These are phyloP conservation scores for Rhingia campestris DNA, from an alignment of 2,888 invertebrate genomes.

Conservation along the genomic window DNA sequence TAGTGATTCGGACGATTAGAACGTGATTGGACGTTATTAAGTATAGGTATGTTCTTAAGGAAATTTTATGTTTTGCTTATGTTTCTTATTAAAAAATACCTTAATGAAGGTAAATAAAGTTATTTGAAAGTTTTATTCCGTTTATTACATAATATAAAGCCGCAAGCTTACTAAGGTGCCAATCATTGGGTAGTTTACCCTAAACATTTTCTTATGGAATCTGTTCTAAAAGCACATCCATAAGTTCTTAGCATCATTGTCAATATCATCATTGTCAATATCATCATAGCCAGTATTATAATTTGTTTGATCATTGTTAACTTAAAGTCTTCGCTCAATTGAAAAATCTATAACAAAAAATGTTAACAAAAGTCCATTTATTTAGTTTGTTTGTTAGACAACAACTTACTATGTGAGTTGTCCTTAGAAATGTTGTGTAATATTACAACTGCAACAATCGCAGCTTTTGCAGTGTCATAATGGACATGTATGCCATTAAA, in stretches of 20 bases:
- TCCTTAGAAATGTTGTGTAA: background rate
- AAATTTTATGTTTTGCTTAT: conserved; percentile 3
- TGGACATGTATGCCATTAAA: background rate
- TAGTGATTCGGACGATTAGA: conserved; percentile 6
- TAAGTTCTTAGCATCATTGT: no score
- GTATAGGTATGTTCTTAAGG: background rate
- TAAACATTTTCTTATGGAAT: background rate
- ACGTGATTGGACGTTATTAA: background rate
- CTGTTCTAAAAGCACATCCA: no score
- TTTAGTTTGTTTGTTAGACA: no score
- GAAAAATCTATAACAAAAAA: no score
- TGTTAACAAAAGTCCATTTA: no score
- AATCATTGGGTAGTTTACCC: conserved; percentile 9
- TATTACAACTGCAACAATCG: background rate
- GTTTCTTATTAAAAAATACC: background rate
- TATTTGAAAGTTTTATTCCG: conserved; percentile 1
- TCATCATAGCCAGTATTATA: no score
- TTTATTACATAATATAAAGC: conserved; percentile 3
- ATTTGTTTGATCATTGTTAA: no score
- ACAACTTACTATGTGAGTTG: background rate
- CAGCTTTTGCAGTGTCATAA: conserved; percentile 5
- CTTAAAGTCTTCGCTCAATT: no score
- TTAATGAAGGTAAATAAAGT: background rate
- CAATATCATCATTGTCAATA: no score
- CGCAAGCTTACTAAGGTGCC: conserved; percentile 9